A percentile compares a stretch with the other conserved stretches of the same genome.
These are phyloP conservation scores for Tyto alba DNA, from an alignment of 2,113 vertebrate genomes.

Conservation along the genomic window DNA sequence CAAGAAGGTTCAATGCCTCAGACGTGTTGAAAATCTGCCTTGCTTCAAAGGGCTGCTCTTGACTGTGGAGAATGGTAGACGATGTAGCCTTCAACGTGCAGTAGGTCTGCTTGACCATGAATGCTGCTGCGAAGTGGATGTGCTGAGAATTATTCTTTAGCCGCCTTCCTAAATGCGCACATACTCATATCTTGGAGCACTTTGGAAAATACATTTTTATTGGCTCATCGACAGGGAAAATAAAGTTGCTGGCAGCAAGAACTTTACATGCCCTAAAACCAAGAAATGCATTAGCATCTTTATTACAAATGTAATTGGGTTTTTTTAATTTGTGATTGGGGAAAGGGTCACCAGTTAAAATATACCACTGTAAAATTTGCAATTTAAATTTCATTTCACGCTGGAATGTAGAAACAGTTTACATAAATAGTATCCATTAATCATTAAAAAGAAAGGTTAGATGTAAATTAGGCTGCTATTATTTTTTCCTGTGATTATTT, in stretches of 20 bases:
- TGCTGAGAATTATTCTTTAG: not conserved
- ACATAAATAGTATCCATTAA: slow-evolving; percentile 79
- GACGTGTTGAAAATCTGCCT: not conserved
- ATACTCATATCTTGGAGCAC: not conserved
- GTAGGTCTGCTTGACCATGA: not conserved
- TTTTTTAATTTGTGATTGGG: slow-evolving; percentile 72
- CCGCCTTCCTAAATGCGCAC: not conserved
- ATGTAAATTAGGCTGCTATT: slow-evolving; percentile 71
- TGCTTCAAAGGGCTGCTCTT: not conserved
- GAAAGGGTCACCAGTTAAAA: slow-evolving; percentile 76
- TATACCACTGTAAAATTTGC: slow-evolving; percentile 76
- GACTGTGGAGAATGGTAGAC: not conserved
- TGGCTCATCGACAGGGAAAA: not conserved
- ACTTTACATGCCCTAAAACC: slow-evolving; percentile 57
- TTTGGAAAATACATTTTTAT: slow-evolving; percentile 12
- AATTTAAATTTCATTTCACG: slow-evolving; percentile 82
- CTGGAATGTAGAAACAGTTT: slow-evolving; percentile 73
- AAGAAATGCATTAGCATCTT: slow-evolving; percentile 79
- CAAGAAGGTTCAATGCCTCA: not conserved
- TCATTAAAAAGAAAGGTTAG: slow-evolving; percentile 79
- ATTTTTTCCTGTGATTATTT: slow-evolving; percentile 70
- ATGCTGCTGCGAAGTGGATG: not conserved
- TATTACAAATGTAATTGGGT: slow-evolving; percentile 78
- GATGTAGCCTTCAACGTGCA: not conserved
- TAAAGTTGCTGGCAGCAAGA: slow-evolving; percentile 42